Evolutionary conservation across 2,888 invertebrate genomes (phyloP).

Genomic region (Cheilosia soror): DNA sequence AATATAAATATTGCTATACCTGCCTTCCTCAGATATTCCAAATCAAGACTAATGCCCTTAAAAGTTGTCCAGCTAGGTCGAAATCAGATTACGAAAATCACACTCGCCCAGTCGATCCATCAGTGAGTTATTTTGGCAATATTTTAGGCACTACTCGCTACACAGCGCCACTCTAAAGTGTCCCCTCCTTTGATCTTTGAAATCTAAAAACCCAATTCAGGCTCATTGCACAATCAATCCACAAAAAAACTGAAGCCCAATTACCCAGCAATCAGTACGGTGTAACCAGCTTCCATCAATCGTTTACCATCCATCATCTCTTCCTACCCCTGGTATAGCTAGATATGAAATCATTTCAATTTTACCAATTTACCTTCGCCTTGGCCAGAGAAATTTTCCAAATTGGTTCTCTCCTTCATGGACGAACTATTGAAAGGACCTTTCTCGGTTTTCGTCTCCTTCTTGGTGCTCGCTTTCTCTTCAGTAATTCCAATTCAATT

Average conservation of each 20-base stretch:
- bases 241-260: constrained; percentile 1
- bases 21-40: no score
- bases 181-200: constrained; percentile 9
- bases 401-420: constrained; percentile 55
- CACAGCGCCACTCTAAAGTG: no score
- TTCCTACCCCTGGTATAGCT: background rate
- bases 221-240: constrained; percentile 26
- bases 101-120: no score
- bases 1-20: no score
- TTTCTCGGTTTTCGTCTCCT: constrained; percentile 9
- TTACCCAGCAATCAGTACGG: constrained; percentile 5
- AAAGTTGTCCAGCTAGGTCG: no score
- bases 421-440: constrained; percentile 37
- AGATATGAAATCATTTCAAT: constrained; percentile 70
- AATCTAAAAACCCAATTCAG: constrained; percentile 34
- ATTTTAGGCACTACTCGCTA: no score
- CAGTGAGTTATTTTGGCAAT: no score
- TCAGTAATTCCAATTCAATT: constrained; percentile 70
- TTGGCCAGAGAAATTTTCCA: constrained; percentile 52
- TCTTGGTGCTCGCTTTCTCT: background rate
- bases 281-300: constrained; percentile 48
- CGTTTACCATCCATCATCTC: constrained; percentile 65
- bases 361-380: constrained; percentile 65
- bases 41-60: no score
- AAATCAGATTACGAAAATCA: no score